A percentile compares a stretch with the other conserved stretches of the same genome.
phyloP scores from a whole-genome alignment of 2,113 vertebrate species.

The Myiagra hebetior region DNA sequence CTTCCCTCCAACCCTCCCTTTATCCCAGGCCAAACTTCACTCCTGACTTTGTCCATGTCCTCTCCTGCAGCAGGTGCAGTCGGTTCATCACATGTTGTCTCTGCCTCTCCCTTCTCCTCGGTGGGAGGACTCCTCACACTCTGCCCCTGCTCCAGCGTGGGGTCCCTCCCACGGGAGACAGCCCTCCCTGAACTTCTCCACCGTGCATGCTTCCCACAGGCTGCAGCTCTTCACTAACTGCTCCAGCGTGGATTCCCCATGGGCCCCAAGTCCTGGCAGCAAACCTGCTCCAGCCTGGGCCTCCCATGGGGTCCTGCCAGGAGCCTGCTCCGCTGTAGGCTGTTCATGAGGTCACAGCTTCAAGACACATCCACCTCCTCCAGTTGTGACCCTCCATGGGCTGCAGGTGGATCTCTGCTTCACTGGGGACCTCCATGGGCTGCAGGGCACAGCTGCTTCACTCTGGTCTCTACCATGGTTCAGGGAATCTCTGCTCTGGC shows the following conservation, averaged over 20 bases:
- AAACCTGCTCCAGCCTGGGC: not conserved
- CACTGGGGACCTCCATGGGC: not conserved
- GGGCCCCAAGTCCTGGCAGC: not conserved
- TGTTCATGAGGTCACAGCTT: not conserved
- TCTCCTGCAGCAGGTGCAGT: not conserved
- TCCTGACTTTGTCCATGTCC: not conserved
- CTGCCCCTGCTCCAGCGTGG: fast-evolving
- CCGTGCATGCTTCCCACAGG: not conserved
- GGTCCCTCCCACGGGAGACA: not conserved
- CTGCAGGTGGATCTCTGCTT: not conserved
- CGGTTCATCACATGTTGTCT: not conserved
- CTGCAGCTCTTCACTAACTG: not conserved
- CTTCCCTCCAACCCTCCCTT: not conserved
- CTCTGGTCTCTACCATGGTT: not conserved
- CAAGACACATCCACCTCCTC: not conserved
- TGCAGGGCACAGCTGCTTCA: not conserved
- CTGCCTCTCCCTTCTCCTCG: not conserved
- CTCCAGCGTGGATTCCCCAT: not conserved
- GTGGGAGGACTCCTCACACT: not conserved
- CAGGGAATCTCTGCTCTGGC: not conserved
- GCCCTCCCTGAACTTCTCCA: not conserved
- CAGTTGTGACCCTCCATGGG: not conserved
- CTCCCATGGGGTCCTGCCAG: not conserved
- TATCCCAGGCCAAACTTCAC: not conserved
- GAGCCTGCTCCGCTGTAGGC: not conserved